phyloP scores from a whole-genome alignment of 2,888 invertebrate species.

The Pseudococcus viburni region DNA sequence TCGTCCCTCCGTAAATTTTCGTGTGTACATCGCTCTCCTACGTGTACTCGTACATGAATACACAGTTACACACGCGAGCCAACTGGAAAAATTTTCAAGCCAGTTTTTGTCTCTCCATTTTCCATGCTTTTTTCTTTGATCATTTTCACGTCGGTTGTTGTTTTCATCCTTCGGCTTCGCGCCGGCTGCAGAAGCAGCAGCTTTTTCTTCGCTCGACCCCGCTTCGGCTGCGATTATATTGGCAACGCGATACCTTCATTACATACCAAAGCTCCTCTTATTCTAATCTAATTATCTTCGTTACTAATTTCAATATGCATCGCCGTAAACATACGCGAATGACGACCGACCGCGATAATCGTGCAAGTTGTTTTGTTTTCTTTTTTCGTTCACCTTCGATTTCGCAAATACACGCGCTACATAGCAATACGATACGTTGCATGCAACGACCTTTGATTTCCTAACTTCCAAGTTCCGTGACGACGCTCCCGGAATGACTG shows the following conservation, averaged over 20 bases:
- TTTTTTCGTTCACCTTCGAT: no score
- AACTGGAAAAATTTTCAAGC: conserved; percentile 9
- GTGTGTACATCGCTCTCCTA: not conserved
- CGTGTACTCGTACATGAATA: not conserved
- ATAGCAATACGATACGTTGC: no score
- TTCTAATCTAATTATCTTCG: conserved; percentile 25
- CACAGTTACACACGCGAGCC: not conserved
- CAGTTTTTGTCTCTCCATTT: not conserved
- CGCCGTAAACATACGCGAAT: not conserved
- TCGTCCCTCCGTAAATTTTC: conserved; percentile 13
- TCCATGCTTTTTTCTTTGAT: not conserved
- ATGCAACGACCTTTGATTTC: no score
- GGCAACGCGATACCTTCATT: not conserved
- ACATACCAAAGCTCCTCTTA: not conserved
- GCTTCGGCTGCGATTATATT: not conserved
- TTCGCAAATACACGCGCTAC: no score
- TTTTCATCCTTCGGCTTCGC: not conserved
- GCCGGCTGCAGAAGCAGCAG: not conserved
- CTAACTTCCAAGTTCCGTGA: no score
- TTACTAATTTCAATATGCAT: not conserved
- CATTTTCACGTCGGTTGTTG: not conserved
- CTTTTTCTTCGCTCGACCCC: not conserved
- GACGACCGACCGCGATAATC: no score
- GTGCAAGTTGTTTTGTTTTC: no score
- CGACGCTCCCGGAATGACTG: no score